Percentiles rank a stretch among this genome's conserved stretches.
These are phyloP conservation scores for Ceratina calcarata DNA, from an alignment of 1,140 invertebrate genomes.

Conservation along the genomic window DNA sequence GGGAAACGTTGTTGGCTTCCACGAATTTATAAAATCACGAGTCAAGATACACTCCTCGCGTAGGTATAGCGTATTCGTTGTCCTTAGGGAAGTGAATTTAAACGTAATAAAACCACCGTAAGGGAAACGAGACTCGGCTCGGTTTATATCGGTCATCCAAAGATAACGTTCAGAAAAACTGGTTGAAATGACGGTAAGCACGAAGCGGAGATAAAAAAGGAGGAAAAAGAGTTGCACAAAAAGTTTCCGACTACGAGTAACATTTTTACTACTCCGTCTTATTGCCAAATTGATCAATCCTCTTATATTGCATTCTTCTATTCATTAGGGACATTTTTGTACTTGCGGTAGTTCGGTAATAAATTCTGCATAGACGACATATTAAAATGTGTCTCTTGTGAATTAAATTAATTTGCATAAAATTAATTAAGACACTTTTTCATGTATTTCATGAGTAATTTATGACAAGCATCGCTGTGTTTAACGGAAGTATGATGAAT, in stretches of 20 bases:
- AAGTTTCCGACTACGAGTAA: conserved; percentile 45
- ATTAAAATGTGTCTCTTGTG: too few species aligned
- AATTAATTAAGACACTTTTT: too few species aligned
- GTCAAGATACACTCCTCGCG: neutral
- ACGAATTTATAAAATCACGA: neutral
- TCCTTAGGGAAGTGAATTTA: neutral
- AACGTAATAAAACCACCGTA: conserved; percentile 14
- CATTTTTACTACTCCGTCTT: conserved; percentile 56
- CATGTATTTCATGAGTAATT: too few species aligned
- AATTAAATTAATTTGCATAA: neutral
- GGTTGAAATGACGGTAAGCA: too few species aligned
- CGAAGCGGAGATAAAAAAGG: conserved; percentile 2
- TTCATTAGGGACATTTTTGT: neutral
- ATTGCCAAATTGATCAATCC: conserved; percentile 25
- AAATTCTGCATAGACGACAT: too few species aligned
- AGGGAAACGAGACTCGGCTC: neutral
- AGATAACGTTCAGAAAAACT: neutral
- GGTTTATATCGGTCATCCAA: conserved; percentile 1
- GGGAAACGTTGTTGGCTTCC: neutral
- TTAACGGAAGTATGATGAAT: too few species aligned
- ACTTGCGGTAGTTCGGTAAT: neutral
- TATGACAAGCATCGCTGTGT: too few species aligned
- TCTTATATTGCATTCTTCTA: conserved; percentile 30
- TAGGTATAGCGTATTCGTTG: neutral
- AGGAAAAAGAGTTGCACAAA: conserved; percentile 15